Conservation (phyloP, 2,113 vertebrate genomes). For the Empidonax traillii region DNA sequence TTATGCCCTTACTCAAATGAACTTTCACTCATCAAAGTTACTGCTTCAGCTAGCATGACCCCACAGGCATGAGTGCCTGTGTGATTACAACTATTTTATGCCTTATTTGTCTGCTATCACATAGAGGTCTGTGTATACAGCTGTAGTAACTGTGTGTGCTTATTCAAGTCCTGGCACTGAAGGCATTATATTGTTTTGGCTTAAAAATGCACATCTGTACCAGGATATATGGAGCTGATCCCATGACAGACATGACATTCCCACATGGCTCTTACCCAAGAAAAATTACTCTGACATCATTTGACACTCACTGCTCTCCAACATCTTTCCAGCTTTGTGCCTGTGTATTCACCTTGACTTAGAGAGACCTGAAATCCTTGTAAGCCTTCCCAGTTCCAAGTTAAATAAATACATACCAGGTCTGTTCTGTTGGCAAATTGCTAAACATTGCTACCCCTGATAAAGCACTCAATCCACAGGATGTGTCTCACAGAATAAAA, state of each 20-base stretch:
- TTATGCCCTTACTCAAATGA: background rate
- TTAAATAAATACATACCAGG: background rate
- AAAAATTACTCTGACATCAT: background rate
- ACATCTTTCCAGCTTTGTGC: background rate
- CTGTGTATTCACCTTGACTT: background rate
- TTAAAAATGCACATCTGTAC: background rate
- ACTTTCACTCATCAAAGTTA: background rate
- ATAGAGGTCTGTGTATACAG: background rate
- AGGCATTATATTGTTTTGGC: background rate
- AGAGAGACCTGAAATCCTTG: background rate
- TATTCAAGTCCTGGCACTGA: background rate
- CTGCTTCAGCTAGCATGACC: background rate
- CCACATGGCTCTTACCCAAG: background rate
- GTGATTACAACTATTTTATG: background rate
- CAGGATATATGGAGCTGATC: background rate
- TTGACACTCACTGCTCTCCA: background rate
- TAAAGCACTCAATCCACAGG: background rate
- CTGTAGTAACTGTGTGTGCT: background rate
- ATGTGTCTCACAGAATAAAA: background rate
- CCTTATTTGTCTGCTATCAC: conserved; percentile 17
- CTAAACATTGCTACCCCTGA: background rate
- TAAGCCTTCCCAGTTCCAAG: background rate
- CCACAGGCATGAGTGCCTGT: background rate
- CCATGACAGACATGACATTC: background rate
- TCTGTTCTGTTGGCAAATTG: background rate